Evolutionary conservation across 2,113 vertebrate species (phyloP).

Genomic region (Trichomycterus rosablanca): DNA sequence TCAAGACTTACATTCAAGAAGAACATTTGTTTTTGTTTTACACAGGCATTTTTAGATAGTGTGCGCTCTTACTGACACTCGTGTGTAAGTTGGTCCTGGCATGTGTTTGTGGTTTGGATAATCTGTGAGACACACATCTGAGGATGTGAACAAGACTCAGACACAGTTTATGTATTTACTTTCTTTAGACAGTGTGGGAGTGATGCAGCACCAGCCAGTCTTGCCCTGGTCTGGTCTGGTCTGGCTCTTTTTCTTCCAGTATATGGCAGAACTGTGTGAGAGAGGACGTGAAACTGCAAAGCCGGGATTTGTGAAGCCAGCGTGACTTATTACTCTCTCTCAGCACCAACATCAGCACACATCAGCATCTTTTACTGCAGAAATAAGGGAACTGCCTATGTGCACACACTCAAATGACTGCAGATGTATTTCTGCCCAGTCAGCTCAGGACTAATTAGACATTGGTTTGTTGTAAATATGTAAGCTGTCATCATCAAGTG

Average conservation of each 20-base stretch:
- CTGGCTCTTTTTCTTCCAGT: not conserved
- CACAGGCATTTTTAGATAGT: too few species aligned
- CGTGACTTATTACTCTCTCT: not conserved
- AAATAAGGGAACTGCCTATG: constrained; percentile 4
- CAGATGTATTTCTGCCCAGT: not conserved
- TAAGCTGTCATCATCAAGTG: too few species aligned
- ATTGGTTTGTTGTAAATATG: too few species aligned
- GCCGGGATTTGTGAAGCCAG: not conserved
- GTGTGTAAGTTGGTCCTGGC: not conserved
- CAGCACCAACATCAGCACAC: not conserved
- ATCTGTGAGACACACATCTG: constrained; percentile 11
- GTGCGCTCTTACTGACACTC: too few species aligned
- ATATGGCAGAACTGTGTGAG: not conserved
- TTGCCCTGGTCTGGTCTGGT: not conserved
- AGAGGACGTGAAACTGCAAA: constrained; percentile 6
- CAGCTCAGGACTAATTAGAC: too few species aligned
- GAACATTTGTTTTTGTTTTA: too few species aligned
- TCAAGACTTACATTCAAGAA: too few species aligned
- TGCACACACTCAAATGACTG: not conserved
- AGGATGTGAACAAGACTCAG: constrained; percentile 14
- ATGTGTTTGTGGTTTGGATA: not conserved
- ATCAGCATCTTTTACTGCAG: constrained; percentile 4
- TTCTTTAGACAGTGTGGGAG: not conserved
- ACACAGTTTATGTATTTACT: not conserved
- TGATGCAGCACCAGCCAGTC: constrained; percentile 1